A percentile compares a stretch with the other conserved stretches of the same genome.
Evolutionary conservation across 2,797 vertebrate species (phyloP).

Genomic region (Danio aesculapii): DNA sequence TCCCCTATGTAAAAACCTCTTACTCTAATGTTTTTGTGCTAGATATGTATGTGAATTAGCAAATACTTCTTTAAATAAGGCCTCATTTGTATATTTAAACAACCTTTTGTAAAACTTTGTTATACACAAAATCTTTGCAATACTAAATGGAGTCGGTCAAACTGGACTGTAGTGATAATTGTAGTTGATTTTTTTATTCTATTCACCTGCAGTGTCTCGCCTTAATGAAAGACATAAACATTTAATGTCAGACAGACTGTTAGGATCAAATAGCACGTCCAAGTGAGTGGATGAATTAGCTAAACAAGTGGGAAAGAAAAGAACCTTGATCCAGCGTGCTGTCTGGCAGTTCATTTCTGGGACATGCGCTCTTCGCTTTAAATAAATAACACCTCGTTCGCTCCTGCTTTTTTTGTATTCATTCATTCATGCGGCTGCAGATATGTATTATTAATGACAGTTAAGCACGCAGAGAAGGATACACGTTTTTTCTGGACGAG

Average conservation of each 20-base stretch:
- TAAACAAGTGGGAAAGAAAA: conserved; percentile 16
- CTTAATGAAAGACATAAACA: background rate
- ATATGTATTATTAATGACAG: conserved; percentile 71
- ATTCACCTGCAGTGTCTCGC: too few species aligned
- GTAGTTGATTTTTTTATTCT: too few species aligned
- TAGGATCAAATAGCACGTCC: conserved; percentile 7
- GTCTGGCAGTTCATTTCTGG: conserved; percentile 5
- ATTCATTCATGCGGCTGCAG: conserved; percentile 39
- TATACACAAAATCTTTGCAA: too few species aligned
- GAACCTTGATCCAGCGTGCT: conserved; percentile 10
- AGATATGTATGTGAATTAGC: too few species aligned
- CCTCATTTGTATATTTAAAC: too few species aligned
- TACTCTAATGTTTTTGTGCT: too few species aligned
- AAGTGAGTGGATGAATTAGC: conserved; percentile 20
- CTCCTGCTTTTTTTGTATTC: conserved; percentile 17
- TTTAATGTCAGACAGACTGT: conserved; percentile 20
- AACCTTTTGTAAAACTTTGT: too few species aligned
- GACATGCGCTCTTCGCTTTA: background rate
- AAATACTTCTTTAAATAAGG: too few species aligned
- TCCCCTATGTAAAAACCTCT: too few species aligned
- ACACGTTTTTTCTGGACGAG: conserved; percentile 48
- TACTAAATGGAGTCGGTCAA: too few species aligned
- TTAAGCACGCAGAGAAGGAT: conserved; percentile 71
- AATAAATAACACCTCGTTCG: conserved; percentile 33
- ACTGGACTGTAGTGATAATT: too few species aligned